phyloP scores from a whole-genome alignment of 2,888 invertebrate genomes.

The Allophyes oxyacanthae region DNA sequence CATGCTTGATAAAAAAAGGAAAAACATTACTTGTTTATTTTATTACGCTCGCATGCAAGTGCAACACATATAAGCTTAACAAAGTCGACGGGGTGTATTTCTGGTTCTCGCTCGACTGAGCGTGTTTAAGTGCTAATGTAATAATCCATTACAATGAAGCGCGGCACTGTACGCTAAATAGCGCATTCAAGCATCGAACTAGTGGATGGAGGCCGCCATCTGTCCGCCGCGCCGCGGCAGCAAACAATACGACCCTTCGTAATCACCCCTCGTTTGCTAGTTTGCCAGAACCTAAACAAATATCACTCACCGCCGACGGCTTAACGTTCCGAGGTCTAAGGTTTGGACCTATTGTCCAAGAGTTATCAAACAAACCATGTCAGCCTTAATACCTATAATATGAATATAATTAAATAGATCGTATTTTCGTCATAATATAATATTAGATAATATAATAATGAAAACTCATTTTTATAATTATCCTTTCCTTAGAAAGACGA shows the following conservation, averaged over 20 bases:
- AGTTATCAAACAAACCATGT: slow-evolving; percentile 54
- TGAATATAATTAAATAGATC: background rate
- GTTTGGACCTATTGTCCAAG: slow-evolving; percentile 62
- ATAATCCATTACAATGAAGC: slow-evolving; percentile 89
- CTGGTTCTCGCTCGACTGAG: slow-evolving; percentile 84
- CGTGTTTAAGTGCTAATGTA: slow-evolving; percentile 88
- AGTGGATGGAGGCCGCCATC: slow-evolving; percentile 78
- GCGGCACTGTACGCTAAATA: slow-evolving; percentile 86
- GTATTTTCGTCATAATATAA: too few species aligned
- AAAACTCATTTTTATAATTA: slow-evolving; percentile 22
- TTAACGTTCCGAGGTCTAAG: slow-evolving; percentile 65
- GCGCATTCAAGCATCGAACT: slow-evolving; percentile 85
- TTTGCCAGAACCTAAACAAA: slow-evolving; percentile 85
- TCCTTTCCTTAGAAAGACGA: slow-evolving; percentile 26
- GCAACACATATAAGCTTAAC: slow-evolving; percentile 74
- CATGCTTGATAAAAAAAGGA: slow-evolving; percentile 67
- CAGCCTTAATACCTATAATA: slow-evolving; percentile 25
- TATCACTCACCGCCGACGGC: slow-evolving; percentile 73
- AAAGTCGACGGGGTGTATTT: slow-evolving; percentile 78
- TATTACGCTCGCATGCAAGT: slow-evolving; percentile 73
- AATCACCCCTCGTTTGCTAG: slow-evolving; percentile 81
- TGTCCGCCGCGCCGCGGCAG: slow-evolving; percentile 82
- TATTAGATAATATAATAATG: too few species aligned
- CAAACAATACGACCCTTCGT: slow-evolving; percentile 84
- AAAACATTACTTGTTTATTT: slow-evolving; percentile 77